These are phyloP conservation scores for Regulus satrapa DNA, from an alignment of 2,113 vertebrate species.

Conservation along the genomic window DNA sequence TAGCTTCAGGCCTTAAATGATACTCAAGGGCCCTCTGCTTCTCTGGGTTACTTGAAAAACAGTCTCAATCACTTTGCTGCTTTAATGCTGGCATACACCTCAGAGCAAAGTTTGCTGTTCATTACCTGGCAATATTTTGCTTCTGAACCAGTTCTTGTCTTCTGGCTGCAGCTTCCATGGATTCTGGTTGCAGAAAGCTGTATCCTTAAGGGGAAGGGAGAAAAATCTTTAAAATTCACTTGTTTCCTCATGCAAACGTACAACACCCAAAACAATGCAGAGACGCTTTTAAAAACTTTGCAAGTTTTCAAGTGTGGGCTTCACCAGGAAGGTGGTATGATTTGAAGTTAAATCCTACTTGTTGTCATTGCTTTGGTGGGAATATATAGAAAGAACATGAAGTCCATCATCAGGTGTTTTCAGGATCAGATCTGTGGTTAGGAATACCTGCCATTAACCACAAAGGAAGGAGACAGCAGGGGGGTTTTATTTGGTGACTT, in stretches of 20 bases:
- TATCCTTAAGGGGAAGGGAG: slow-evolving; percentile 72
- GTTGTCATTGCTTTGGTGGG: not conserved
- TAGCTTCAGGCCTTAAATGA: not conserved
- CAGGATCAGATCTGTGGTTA: not conserved
- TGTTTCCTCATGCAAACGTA: not conserved
- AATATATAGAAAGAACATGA: not conserved
- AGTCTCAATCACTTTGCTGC: not conserved
- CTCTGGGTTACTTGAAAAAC: not conserved
- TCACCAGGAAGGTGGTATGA: not conserved
- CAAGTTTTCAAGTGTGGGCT: not conserved
- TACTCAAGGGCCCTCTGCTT: not conserved
- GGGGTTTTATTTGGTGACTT: not conserved
- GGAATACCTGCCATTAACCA: not conserved
- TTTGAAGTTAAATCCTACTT: not conserved
- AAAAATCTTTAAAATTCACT: not conserved
- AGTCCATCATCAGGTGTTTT: not conserved
- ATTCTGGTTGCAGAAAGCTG: slow-evolving; percentile 84
- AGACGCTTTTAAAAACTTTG: not conserved
- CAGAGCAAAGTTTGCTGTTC: not conserved
- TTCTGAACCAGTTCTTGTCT: slow-evolving; percentile 92
- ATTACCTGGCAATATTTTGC: slow-evolving; percentile 91
- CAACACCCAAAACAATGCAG: not conserved
- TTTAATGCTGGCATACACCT: not conserved
- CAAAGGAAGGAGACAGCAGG: not conserved
- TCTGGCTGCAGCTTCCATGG: slow-evolving; percentile 86